Base-by-base conservation (phyloP, 2,113 vertebrate genomes). In the Helogale parvula region DNA sequence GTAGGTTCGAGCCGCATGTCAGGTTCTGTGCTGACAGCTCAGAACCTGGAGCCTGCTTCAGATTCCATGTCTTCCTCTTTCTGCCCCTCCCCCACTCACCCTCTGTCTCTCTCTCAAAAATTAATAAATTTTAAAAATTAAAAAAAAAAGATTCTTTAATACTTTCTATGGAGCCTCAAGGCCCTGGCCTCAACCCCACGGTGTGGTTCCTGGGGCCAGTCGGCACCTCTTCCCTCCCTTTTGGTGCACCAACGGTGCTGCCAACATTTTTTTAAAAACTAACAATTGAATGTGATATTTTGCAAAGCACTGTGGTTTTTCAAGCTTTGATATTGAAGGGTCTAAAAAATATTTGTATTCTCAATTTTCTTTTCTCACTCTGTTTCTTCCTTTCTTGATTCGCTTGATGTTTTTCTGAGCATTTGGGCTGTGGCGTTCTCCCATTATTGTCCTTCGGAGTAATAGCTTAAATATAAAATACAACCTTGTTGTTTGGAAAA, bases 281-380 rank as follows among this genome's bases (percentile, higher is more conserved):
- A 5, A 77, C 11, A 29, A 33, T 93, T 76, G 66, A 82, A 93
- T 80, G 94, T 93, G 94, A 82, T 83, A 88, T 98, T 98, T 98
- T 97, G 81, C 91, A 96, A 3, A 0, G 80, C 84, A 63, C 1
- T 57, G 77, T 94, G 90, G 83, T 69, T 98, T 98, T 95, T 96
- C 77, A 76, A 60, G 63, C 38, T 65, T 95, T 81, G 88, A 33
- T 92, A 74, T 96, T 50, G 79, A 97, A 80, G 65, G 50, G 35
- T 88, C 84, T 77, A 65, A 83, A 96, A 97, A 94, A 45, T 88
- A 93, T 76, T 93, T 94, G 38, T 83, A 4, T 83, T 96, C 98
- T 98, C 38, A 38, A 45, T 90, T 77, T 97, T 74, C 88, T 21
- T 14, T 85, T 80, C 21, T 74, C 9, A 82, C 41, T 52, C 9